phyloP scores from a whole-genome alignment of 2,888 invertebrate species.

The Aleiodes alternator region DNA sequence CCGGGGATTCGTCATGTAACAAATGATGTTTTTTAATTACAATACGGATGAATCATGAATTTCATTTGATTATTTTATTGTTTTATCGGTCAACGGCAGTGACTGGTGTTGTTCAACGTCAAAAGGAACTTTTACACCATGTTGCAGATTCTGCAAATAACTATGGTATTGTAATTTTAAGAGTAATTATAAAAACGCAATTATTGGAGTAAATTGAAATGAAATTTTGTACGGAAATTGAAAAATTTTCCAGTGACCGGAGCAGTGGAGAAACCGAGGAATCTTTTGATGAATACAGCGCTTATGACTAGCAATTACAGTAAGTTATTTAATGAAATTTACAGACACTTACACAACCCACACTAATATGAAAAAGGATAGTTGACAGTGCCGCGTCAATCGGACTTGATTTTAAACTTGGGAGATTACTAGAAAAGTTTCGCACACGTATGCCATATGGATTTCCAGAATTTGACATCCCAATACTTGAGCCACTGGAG shows the following conservation, averaged over 20 bases:
- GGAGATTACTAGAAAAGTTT: constrained; percentile 66
- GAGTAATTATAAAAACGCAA: constrained; percentile 19
- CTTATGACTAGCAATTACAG: constrained; percentile 68
- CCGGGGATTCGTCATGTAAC: not conserved
- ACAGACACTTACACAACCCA: constrained; percentile 39
- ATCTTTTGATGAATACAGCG: constrained; percentile 68
- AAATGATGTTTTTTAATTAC: not conserved
- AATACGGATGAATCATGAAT: not conserved
- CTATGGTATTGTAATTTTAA: constrained; percentile 59
- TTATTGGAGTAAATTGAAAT: not conserved
- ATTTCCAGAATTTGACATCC: constrained; percentile 67
- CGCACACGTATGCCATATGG: constrained; percentile 68
- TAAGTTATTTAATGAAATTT: constrained; percentile 60
- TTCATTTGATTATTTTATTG: not conserved
- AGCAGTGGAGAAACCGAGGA: constrained; percentile 68
- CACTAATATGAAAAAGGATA: constrained; percentile 61
- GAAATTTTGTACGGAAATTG: constrained; percentile 1
- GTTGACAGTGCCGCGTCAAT: constrained; percentile 71
- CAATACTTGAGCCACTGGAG: constrained; percentile 65
- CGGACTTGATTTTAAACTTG: constrained; percentile 69
- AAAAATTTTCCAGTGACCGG: constrained; percentile 60
- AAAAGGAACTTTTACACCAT: constrained; percentile 63
- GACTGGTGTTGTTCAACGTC: constrained; percentile 62
- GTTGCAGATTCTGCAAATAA: constrained; percentile 63
- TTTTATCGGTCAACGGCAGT: constrained; percentile 60